These are phyloP conservation scores for Philereme transversata DNA, from an alignment of 2,888 invertebrate genomes.

Conservation along the genomic window DNA sequence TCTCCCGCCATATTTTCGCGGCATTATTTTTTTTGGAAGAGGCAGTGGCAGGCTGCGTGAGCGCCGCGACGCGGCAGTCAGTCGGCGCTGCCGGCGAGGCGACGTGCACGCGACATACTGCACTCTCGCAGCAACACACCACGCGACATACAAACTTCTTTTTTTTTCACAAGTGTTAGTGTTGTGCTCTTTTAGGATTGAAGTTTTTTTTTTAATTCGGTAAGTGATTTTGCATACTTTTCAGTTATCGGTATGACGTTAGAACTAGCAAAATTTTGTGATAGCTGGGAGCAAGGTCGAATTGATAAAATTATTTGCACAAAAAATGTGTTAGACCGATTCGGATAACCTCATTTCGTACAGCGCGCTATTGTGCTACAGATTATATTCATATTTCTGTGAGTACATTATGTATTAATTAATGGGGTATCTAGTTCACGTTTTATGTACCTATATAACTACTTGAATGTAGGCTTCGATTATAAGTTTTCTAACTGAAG, in stretches of 20 bases:
- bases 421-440: conserved; percentile 21
- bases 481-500: conserved; percentile 22
- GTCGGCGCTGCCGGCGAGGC: conserved; percentile 79
- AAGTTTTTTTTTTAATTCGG: conserved; percentile 40
- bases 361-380: conserved; percentile 64
- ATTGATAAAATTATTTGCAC: conserved; percentile 82
- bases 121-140: conserved; percentile 23
- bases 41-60: conserved; percentile 66
- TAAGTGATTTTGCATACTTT: conserved; percentile 49
- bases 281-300: conserved; percentile 82
- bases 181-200: conserved; percentile 54
- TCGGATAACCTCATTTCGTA: conserved; percentile 81
- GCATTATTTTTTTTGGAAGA: conserved; percentile 67
- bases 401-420: conserved; percentile 22
- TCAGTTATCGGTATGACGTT: conserved; percentile 69
- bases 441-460: conserved; percentile 7
- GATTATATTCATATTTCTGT: conserved; percentile 31
- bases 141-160: conserved; percentile 37
- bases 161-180: conserved; percentile 50
- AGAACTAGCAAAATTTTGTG: conserved; percentile 76
- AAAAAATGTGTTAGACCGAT: conserved; percentile 78
- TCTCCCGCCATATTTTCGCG: conserved; percentile 78
- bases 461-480: conserved; percentile 16
- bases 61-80: conserved; percentile 69
- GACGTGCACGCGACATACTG: conserved; percentile 56